Evolutionary conservation across 1,140 invertebrate genomes (phyloP), one percentile per base, ranked within the genome.

Genomic region (Psix sp.): DNA sequence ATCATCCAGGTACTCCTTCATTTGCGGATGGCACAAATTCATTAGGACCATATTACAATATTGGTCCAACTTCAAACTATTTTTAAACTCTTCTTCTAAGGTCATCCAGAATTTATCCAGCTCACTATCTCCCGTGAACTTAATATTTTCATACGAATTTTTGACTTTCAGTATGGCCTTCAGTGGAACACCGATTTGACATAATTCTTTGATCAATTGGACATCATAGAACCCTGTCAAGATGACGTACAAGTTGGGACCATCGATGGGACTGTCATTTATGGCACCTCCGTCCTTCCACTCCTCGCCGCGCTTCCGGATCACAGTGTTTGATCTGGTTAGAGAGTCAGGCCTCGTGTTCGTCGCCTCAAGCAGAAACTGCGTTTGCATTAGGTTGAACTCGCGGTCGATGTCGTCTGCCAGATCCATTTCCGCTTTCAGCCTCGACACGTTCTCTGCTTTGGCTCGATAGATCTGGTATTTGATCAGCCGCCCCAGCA

Each of bases 201-300:
- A 66, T 16, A 90, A 75, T 54, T 86, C 82, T 11, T 56, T 51
- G 0, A 85, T 77, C 36, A 90, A 67, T 21, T 81, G 65, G 0
- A 86, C 83, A 65, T 90, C 85, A 38, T 84, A 71, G 78, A 90
- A 90, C 0, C 88, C 88, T 0, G 87, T 88, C 2, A 90, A 59
- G 14, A 88, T 85, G 13, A 90, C 74, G 56, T 89, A 90, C 1
- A 90, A 62, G 70, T 89, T 86, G 0, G 89, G 88, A 13, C 89
- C 89, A 36, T 88, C 82, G 11, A 74, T 52, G 0, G 90, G 88
- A 62, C 82, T 88, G 48, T 90, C 89, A 52, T 89, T 87, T 0
- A 89, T 76, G 48, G 87, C 89, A 9, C 85, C 76, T 67, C 84
- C 85, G 66, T 89, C 87, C 49, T 86, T 84, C 88, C 88, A 89